Conservation (phyloP, 1,140 invertebrate species). For the Tribolium madens region DNA sequence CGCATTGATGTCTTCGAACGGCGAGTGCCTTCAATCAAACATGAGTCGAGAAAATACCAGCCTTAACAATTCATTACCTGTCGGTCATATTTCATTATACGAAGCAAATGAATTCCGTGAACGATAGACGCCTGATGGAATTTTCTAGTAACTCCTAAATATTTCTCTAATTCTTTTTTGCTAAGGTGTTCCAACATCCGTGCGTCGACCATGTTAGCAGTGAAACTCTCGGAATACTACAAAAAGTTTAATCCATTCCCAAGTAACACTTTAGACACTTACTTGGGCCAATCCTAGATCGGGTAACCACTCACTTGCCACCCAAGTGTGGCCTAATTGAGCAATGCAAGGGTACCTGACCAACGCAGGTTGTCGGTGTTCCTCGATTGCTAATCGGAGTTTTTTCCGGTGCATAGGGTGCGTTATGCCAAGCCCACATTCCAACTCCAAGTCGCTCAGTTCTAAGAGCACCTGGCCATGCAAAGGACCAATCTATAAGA, state of each 20-base stretch:
- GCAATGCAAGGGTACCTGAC: slow-evolving; percentile 89
- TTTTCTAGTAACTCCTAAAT: slow-evolving; percentile 89
- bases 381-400: slow-evolving; percentile 92
- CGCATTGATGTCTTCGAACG: slow-evolving; percentile 87
- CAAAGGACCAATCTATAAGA: slow-evolving; percentile 73
- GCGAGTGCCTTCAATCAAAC: slow-evolving; percentile 77
- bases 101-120: slow-evolving; percentile 90
- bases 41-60: background rate
- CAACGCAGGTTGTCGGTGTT: slow-evolving; percentile 85
- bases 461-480: slow-evolving; percentile 86
- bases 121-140: slow-evolving; percentile 95
- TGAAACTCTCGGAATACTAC: slow-evolving; percentile 88
- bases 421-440: slow-evolving; percentile 86
- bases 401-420: slow-evolving; percentile 95
- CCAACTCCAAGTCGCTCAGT: slow-evolving; percentile 88
- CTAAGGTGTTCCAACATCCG: slow-evolving; percentile 91
- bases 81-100: slow-evolving; percentile 93
- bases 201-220: slow-evolving; percentile 92
- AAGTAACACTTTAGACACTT: slow-evolving; percentile 39
- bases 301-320: slow-evolving; percentile 91
- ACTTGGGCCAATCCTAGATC: slow-evolving; percentile 88
- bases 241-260: slow-evolving; percentile 42
- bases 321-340: slow-evolving; percentile 90
- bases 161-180: slow-evolving; percentile 94
- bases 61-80: slow-evolving; percentile 72